Evolutionary conservation across 2,113 vertebrate species (phyloP).

Genomic region (Sylvilagus bachmani): DNA sequence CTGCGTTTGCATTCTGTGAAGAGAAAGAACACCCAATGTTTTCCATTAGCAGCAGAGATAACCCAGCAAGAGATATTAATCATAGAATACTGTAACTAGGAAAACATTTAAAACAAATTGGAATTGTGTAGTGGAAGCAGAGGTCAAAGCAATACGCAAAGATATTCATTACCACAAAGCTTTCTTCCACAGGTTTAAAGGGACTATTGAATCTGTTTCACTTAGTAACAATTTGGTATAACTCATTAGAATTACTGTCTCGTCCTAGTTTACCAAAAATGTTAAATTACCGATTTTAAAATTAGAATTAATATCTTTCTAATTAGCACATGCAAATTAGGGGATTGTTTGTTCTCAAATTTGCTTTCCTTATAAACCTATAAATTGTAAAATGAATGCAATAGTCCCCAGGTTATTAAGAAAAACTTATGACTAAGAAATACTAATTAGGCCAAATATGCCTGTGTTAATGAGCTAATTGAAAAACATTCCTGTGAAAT

Average conservation of each 20-base stretch:
- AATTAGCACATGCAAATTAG: slow-evolving; percentile 79
- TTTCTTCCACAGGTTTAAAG: slow-evolving; percentile 75
- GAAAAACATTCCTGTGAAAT: slow-evolving; percentile 57
- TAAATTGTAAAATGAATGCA: slow-evolving; percentile 59
- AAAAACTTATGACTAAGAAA: slow-evolving; percentile 73
- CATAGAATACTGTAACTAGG: slow-evolving; percentile 60
- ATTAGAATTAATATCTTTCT: slow-evolving; percentile 78
- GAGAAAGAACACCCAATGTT: slow-evolving; percentile 80
- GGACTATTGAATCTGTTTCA: slow-evolving; percentile 65
- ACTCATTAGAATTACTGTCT: slow-evolving; percentile 80
- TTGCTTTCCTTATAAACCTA: slow-evolving; percentile 67
- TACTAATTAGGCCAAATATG: slow-evolving; percentile 69
- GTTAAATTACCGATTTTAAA: slow-evolving; percentile 78
- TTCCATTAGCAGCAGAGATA: slow-evolving; percentile 83
- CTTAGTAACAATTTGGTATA: slow-evolving; percentile 69
- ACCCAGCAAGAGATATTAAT: slow-evolving; percentile 84
- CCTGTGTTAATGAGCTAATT: slow-evolving; percentile 55
- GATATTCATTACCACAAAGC: slow-evolving; percentile 77
- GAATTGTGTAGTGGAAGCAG: slow-evolving; percentile 70
- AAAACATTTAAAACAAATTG: slow-evolving; percentile 80
- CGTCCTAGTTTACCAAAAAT: slow-evolving; percentile 69
- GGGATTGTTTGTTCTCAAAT: slow-evolving; percentile 49
- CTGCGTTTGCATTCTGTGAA: slow-evolving; percentile 81
- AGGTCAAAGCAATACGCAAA: slow-evolving; percentile 84
- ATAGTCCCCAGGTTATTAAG: slow-evolving; percentile 75